phyloP scores from a whole-genome alignment of 1,140 invertebrate genomes.

The Anastatus disparis region DNA sequence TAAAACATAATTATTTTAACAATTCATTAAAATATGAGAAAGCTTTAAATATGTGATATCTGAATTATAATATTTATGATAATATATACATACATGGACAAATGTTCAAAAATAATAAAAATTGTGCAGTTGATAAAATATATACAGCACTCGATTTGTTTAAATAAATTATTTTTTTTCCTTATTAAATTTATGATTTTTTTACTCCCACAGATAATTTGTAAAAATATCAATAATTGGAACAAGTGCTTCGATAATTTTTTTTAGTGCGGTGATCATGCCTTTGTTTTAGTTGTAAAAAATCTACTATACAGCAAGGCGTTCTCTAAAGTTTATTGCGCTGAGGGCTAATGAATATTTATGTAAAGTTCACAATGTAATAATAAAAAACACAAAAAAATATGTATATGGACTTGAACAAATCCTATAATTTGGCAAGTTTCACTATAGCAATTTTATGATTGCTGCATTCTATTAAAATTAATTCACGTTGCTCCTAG shows the following conservation, averaged over 20 bases:
- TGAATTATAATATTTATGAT: neutral
- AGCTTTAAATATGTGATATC: neutral
- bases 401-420: neutral
- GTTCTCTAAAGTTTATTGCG: neutral
- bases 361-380: slow-evolving; percentile 1
- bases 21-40: too few species aligned
- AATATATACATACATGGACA: neutral
- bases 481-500: slow-evolving; percentile 6
- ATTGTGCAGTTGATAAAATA: too few species aligned
- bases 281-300: slow-evolving; percentile 21
- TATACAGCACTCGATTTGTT: too few species aligned
- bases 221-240: slow-evolving; percentile 10
- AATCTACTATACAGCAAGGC: slow-evolving; percentile 25
- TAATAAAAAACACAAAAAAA: neutral
- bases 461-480: neutral
- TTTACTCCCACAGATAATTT: neutral
- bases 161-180: neutral
- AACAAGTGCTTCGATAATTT: slow-evolving; percentile 19
- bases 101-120: neutral
- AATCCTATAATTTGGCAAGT: neutral
- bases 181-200: neutral
- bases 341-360: slow-evolving; percentile 1
- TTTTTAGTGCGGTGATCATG: slow-evolving; percentile 30
- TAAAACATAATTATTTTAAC: too few species aligned
- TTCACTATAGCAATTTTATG: slow-evolving; percentile 9